phyloP scores from a whole-genome alignment of 2,113 vertebrate genomes.

The Felis chaus region DNA sequence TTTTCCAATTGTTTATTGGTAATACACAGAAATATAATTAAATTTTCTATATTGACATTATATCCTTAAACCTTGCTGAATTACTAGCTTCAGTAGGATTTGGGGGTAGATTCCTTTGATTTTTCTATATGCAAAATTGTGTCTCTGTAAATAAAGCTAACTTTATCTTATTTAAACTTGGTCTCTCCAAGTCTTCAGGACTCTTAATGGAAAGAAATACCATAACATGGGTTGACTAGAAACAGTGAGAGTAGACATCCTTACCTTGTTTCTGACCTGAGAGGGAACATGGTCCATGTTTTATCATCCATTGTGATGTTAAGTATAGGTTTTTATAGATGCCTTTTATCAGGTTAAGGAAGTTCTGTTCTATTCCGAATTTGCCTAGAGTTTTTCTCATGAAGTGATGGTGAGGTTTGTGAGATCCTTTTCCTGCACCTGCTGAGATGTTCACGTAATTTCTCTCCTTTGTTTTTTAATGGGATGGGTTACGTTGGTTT shows the following conservation, averaged over 20 bases:
- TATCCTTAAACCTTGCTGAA: neutral
- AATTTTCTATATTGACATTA: neutral
- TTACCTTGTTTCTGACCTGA: neutral
- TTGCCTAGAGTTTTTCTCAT: neutral
- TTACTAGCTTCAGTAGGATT: neutral
- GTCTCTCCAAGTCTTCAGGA: neutral
- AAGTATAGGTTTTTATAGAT: neutral
- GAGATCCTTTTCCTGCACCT: neutral
- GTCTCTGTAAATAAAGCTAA: neutral
- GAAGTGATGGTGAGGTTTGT: neutral
- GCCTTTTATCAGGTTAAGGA: neutral
- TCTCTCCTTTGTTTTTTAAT: neutral
- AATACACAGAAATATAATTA: neutral
- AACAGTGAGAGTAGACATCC: neutral
- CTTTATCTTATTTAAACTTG: neutral
- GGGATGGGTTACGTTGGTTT: neutral
- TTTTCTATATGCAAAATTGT: conserved; percentile 2
- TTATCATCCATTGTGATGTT: neutral
- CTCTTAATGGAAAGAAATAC: neutral
- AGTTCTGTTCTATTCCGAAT: neutral
- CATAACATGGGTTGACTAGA: neutral
- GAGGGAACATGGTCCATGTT: neutral
- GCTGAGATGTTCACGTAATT: neutral
- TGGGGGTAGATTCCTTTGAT: neutral
- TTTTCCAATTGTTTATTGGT: neutral